phyloP scores from a whole-genome alignment of 2,797 vertebrate species.

The Limnodromus scolopaceus region DNA sequence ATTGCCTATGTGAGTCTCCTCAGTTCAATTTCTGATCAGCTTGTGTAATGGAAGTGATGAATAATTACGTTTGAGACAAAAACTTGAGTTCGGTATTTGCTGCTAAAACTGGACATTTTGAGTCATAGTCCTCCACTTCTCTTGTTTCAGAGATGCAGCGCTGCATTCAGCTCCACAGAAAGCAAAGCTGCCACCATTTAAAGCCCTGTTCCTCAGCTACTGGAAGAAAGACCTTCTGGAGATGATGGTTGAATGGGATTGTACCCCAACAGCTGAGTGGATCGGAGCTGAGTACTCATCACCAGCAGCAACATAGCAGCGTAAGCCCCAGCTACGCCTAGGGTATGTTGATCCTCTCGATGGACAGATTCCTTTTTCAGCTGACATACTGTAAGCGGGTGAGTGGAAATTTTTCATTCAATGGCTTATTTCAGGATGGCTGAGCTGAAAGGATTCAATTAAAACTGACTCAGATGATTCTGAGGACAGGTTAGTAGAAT shows the following conservation, averaged over 20 bases:
- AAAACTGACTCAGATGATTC: constrained; percentile 30
- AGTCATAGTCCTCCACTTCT: background rate
- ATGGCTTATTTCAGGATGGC: background rate
- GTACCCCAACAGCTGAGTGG: background rate
- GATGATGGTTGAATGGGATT: background rate
- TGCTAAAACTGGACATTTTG: background rate
- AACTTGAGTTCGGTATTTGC: background rate
- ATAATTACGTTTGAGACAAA: background rate
- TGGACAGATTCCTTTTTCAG: background rate
- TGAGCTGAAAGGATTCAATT: constrained; percentile 7
- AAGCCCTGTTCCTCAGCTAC: background rate
- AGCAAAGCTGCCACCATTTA: background rate
- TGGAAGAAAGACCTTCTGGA: background rate
- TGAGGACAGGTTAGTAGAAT: background rate
- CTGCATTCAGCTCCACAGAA: background rate
- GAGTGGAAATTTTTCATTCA: constrained; percentile 16
- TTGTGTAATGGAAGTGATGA: background rate
- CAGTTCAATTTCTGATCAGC: background rate
- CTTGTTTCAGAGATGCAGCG: background rate
- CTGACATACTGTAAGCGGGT: background rate
- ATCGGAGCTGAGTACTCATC: background rate
- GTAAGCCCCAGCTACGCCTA: background rate
- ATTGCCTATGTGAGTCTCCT: background rate
- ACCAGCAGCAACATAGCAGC: background rate
- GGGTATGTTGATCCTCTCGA: background rate